A percentile compares a stretch with the other conserved stretches of the same genome.
phyloP scores from a whole-genome alignment of 1,140 invertebrate species.

The Nebria ingens region DNA sequence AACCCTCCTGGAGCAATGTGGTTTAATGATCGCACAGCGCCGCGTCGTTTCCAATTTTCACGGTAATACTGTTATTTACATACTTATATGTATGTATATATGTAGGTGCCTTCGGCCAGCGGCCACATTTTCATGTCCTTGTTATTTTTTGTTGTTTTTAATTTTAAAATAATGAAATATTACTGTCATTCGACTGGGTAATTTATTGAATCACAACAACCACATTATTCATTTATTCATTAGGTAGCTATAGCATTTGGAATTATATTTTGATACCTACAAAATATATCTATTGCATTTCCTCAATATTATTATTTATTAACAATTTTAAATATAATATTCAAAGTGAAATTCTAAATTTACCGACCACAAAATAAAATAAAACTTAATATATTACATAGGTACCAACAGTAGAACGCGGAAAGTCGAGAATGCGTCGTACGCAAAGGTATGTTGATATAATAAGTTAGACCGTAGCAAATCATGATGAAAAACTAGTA shows the following conservation, averaged over 20 bases:
- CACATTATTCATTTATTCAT: constrained; percentile 2
- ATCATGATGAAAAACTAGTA: neutral
- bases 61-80: constrained; percentile 3
- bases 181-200: neutral
- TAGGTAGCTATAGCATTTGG: neutral
- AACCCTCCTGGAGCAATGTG: neutral
- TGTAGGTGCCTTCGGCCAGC: too few species aligned
- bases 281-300: too few species aligned
- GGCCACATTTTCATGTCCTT: neutral
- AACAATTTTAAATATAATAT: too few species aligned
- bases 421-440: neutral
- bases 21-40: constrained; percentile 1
- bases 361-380: too few species aligned
- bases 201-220: neutral
- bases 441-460: neutral
- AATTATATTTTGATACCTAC: too few species aligned
- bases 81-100: too few species aligned
- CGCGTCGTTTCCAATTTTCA: constrained; percentile 2
- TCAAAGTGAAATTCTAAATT: too few species aligned
- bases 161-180: constrained; percentile 7
- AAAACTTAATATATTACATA: too few species aligned
- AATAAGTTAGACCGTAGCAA: neutral
- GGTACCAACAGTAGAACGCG: too few species aligned
- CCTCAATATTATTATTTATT: too few species aligned
- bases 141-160: neutral